Evolutionary conservation across 2,888 invertebrate genomes (phyloP).

Genomic region (Metopia argyrocephala): DNA sequence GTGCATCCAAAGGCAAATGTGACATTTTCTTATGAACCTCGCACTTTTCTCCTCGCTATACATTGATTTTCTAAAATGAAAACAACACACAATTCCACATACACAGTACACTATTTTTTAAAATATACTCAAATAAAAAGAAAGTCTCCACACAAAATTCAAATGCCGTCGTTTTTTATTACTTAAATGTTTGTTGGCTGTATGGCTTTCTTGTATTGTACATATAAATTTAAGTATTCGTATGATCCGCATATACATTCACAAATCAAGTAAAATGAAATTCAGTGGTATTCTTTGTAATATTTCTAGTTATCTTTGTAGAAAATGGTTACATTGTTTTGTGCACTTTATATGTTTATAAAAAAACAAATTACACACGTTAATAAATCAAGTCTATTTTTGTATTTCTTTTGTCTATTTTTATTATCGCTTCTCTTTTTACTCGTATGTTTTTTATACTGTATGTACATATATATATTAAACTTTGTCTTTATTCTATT

Average conservation of each 20-base stretch:
- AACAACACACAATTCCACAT: constrained; percentile 20
- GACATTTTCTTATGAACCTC: constrained; percentile 72
- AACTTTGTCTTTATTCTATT: neutral
- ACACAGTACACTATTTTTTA: constrained; percentile 38
- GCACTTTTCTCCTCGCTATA: constrained; percentile 35
- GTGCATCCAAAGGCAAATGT: constrained; percentile 82
- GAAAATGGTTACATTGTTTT: constrained; percentile 39
- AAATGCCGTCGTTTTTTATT: constrained; percentile 20
- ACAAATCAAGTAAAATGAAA: constrained; percentile 31
- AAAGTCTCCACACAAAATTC: constrained; percentile 52
- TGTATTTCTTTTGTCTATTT: constrained; percentile 27
- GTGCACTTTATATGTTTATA: constrained; percentile 25
- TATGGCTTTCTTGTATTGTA: constrained; percentile 33
- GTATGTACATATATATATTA: neutral
- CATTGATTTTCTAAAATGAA: constrained; percentile 44
- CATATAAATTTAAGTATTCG: constrained; percentile 54
- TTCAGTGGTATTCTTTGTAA: constrained; percentile 48
- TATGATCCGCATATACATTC: constrained; percentile 42
- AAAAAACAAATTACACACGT: constrained; percentile 22
- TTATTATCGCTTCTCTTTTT: constrained; percentile 36
- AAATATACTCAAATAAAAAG: constrained; percentile 42
- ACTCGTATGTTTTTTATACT: too few species aligned
- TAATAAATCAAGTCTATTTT: constrained; percentile 17
- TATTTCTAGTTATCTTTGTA: constrained; percentile 47
- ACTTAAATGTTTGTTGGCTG: constrained; percentile 23